phyloP scores from a whole-genome alignment of 2,113 vertebrate species.

The Ibidorhyncha struthersii region DNA sequence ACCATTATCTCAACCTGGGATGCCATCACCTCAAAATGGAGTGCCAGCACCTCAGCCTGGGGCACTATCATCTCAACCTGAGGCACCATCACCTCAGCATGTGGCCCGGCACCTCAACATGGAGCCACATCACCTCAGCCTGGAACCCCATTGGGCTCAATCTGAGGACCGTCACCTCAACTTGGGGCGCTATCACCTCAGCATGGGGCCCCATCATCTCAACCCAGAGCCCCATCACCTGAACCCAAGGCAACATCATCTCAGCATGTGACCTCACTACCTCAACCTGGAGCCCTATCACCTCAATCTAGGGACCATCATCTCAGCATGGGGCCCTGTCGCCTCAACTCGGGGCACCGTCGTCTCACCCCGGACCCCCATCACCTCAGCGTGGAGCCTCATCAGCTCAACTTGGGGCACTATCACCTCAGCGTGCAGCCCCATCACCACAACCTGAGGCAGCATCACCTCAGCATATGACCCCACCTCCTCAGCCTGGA shows the following conservation, averaged over 20 bases:
- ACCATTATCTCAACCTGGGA: neutral
- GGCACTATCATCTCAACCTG: neutral
- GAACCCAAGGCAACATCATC: no score
- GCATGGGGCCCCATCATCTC: no score
- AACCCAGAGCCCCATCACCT: no score
- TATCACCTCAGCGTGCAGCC: neutral
- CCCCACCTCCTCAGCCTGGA: neutral
- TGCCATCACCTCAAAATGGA: no score
- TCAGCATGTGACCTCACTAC: no score
- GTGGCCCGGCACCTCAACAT: neutral
- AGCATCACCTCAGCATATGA: neutral
- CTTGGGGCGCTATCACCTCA: no score
- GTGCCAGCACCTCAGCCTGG: neutral
- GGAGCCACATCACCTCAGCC: neutral
- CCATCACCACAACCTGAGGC: neutral
- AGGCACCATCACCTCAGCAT: neutral
- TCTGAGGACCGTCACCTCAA: neutral
- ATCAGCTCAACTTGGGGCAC: neutral
- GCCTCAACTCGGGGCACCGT: neutral
- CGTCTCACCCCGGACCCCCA: no score
- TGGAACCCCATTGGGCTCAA: neutral
- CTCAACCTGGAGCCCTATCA: neutral
- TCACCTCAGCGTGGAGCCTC: no score
- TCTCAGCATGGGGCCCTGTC: neutral
- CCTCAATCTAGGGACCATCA: neutral